Conservation (phyloP, 1,140 invertebrate genomes). For the Nasonia giraulti region DNA sequence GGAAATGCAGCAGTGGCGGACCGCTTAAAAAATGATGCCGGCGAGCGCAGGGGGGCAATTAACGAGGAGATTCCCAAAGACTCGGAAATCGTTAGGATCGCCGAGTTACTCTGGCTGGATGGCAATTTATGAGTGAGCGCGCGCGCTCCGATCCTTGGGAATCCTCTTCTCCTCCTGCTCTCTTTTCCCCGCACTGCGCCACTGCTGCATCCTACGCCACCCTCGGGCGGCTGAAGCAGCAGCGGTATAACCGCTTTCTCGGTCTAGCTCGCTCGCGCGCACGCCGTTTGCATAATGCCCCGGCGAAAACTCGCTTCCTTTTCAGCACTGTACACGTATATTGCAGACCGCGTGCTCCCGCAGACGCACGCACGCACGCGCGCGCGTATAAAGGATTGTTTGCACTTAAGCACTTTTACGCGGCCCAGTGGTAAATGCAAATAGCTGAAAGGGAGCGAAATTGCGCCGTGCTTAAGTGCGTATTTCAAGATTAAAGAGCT, state of each 20-base stretch:
- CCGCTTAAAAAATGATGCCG: background rate
- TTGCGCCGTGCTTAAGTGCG: slow-evolving; percentile 38
- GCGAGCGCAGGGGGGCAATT: background rate
- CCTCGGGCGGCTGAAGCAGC: slow-evolving; percentile 7
- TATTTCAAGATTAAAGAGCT: slow-evolving; percentile 50
- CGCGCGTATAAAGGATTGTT: slow-evolving; percentile 40
- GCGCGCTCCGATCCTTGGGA: slow-evolving; percentile 20
- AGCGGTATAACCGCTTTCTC: slow-evolving; percentile 20
- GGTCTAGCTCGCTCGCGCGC: slow-evolving; percentile 10
- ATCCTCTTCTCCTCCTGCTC: slow-evolving; percentile 2
- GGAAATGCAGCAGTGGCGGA: background rate
- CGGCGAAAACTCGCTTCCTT: slow-evolving; percentile 23
- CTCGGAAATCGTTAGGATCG: slow-evolving; percentile 37
- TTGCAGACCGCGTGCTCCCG: background rate
- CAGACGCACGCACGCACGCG: slow-evolving; percentile 6
- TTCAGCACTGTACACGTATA: background rate
- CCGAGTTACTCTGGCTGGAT: background rate
- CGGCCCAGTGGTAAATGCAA: slow-evolving; percentile 38
- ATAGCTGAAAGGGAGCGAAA: slow-evolving; percentile 41
- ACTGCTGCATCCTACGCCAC: slow-evolving; percentile 21
- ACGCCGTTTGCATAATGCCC: slow-evolving; percentile 42
- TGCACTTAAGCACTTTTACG: slow-evolving; percentile 44
- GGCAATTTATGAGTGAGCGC: slow-evolving; percentile 46
- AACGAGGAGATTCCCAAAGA: slow-evolving; percentile 28
- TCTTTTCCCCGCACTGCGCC: background rate